Evolutionary conservation across 2,113 vertebrate genomes (phyloP), one percentile per base, ranked within the genome.

Genomic region (Benitochromis conjunctus): DNA sequence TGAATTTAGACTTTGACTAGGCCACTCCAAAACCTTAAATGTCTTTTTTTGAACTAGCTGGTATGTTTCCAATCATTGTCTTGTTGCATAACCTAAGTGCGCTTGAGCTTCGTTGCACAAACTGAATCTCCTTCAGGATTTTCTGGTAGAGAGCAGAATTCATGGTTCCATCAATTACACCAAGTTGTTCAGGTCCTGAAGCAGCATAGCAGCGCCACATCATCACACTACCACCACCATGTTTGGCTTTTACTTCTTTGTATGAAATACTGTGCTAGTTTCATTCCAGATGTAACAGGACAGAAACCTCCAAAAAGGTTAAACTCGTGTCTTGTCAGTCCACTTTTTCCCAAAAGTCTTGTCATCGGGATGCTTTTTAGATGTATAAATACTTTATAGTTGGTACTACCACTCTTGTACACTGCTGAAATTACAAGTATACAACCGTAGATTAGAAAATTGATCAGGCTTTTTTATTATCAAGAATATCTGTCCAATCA

Each of bases 311-410:
- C 31, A 31, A 31, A 31, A 6, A 31, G 31, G 31, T 31, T 31
- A 31, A 31, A 31, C 31, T 31, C 6, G 31, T 31, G 31, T 31
- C 31, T 31, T 31, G 31, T 31, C 31, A 31, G 5, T 31, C 31
- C 31, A 64, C 60, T 0, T 64, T 36, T 36, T 0, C 31, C 58
- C 18, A 3, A 36, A 0, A 19, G 2, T n/a, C 1, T n/a, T 64
- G 9, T 36, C 31, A 64, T 64, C 60, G n/a, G 18, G 31, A 38
- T 64, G 60, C 60, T 64, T 38, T 64, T 38, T 38, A 64, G 60
- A 64, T 64, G 31, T 38, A 64, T 29, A 29, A 29, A 26, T 29
- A 29, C 1, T 38, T 64, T 64, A 1, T n/a, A 64, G 12, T 0
- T 64, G 31, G 31, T 64, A 10, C 6, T 64, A 36, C 12, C 2